These are phyloP conservation scores for Loris lydekkerianus DNA, from an alignment of 2,797 vertebrate species.

Conservation along the genomic window DNA sequence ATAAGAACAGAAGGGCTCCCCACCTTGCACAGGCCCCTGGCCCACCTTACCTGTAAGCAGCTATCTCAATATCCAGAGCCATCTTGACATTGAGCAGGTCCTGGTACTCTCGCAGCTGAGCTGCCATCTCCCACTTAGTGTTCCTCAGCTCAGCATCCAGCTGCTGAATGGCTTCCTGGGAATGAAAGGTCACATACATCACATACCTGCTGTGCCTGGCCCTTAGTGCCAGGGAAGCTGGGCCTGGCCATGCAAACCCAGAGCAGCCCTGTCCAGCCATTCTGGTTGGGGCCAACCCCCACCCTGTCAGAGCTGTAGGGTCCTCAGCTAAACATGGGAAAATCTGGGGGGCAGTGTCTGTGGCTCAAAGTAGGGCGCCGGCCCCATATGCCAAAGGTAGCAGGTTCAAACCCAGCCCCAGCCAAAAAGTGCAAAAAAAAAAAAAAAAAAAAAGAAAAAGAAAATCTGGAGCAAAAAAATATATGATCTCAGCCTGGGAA, in stretches of 20 bases:
- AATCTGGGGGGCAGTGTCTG: background rate
- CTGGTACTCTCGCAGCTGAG: constrained; percentile 96
- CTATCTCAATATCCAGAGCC: constrained; percentile 97
- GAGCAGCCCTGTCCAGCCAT: background rate
- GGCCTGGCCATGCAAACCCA: fast-evolving
- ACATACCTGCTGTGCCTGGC: background rate
- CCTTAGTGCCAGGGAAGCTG: background rate
- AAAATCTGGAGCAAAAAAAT: background rate
- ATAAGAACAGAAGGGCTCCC: background rate
- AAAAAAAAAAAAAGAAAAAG: background rate
- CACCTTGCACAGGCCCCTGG: background rate
- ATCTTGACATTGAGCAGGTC: constrained; percentile 98
- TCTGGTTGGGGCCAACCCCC: background rate
- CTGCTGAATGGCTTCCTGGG: constrained; percentile 95
- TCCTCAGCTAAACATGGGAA: background rate
- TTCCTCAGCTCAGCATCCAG: constrained; percentile 94
- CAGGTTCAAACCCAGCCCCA: too few relatives aligned
- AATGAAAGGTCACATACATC: background rate
- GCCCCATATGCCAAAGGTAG: too few relatives aligned
- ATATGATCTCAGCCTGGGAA: background rate
- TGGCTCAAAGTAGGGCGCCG: too few relatives aligned
- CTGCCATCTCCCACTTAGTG: constrained; percentile 98
- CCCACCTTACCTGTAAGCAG: constrained; percentile 93
- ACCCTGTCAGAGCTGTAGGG: background rate
- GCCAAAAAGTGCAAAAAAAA: too few relatives aligned